A percentile compares a stretch with the other conserved stretches of the same genome.
These are phyloP conservation scores for Dendrolimus kikuchii DNA, from an alignment of 1,140 invertebrate genomes.

Conservation along the genomic window DNA sequence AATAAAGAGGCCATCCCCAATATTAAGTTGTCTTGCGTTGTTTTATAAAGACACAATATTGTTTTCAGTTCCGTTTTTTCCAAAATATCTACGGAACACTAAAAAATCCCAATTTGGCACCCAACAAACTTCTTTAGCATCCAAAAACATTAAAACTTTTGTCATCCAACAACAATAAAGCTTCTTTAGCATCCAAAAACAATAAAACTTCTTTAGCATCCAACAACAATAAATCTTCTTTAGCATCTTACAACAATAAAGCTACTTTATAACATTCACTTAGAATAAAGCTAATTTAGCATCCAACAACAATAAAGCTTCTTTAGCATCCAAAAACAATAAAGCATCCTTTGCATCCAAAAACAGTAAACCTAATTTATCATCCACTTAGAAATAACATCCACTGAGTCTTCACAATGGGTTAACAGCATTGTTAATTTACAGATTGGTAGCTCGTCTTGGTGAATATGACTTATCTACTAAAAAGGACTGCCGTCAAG, in stretches of 20 bases:
- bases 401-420: slow-evolving; percentile 8
- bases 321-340: slow-evolving; percentile 7
- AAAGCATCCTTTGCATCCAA: slow-evolving; percentile 15
- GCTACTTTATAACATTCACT: slow-evolving; percentile 14
- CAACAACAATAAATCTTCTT: slow-evolving; percentile 25
- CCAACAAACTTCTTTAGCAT: too few relatives aligned
- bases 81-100: too few relatives aligned
- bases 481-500: slow-evolving; percentile 12
- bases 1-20: too few relatives aligned
- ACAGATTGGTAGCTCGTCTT: slow-evolving; percentile 14
- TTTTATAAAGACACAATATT: too few relatives aligned
- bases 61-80: too few relatives aligned
- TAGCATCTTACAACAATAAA: slow-evolving; percentile 4
- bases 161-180: slow-evolving; percentile 29
- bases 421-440: neutral
- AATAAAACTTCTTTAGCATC: slow-evolving; percentile 26
- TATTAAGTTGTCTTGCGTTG: too few relatives aligned
- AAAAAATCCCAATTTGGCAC: too few relatives aligned
- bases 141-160: slow-evolving; percentile 5
- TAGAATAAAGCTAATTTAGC: slow-evolving; percentile 28
- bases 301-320: slow-evolving; percentile 29
- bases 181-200: too few relatives aligned
- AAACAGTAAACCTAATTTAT: slow-evolving; percentile 30
- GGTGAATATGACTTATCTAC: slow-evolving; percentile 19
- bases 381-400: slow-evolving; percentile 28